Percentiles rank a stretch among this genome's conserved stretches.
These are phyloP conservation scores for Tetheella fluctuosa DNA, from an alignment of 2,888 invertebrate genomes.

Conservation along the genomic window DNA sequence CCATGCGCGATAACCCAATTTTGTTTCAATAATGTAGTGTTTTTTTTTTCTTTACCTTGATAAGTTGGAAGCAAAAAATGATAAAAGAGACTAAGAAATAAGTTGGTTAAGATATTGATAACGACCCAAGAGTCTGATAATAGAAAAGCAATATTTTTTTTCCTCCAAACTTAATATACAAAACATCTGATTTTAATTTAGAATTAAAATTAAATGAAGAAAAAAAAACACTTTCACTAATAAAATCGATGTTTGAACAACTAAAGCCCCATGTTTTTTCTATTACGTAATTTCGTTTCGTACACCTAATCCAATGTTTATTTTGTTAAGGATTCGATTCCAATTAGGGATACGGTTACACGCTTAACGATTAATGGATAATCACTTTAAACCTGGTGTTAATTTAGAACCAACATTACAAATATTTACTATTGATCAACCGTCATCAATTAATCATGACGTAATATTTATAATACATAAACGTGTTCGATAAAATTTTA, in stretches of 20 bases:
- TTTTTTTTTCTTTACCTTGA: background rate
- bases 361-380: conserved; percentile 26
- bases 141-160: background rate
- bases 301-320: conserved; percentile 47
- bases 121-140: background rate
- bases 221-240: conserved; percentile 4
- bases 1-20: background rate
- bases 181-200: background rate
- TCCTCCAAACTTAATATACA: background rate
- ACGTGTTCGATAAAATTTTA: background rate
- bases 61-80: background rate
- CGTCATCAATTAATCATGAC: background rate
- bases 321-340: conserved; percentile 46
- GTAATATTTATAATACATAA: conserved; percentile 3
- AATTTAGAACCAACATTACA: conserved; percentile 13
- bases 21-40: conserved; percentile 3
- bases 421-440: background rate
- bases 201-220: background rate
- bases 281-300: conserved; percentile 44
- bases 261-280: conserved; percentile 30
- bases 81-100: background rate
- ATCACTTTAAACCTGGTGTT: too few species aligned
- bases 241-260: conserved; percentile 22
- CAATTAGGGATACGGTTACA: conserved; percentile 49
- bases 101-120: background rate